Conservation (phyloP, 2,113 vertebrate genomes). For the Narcine bancroftii region DNA sequence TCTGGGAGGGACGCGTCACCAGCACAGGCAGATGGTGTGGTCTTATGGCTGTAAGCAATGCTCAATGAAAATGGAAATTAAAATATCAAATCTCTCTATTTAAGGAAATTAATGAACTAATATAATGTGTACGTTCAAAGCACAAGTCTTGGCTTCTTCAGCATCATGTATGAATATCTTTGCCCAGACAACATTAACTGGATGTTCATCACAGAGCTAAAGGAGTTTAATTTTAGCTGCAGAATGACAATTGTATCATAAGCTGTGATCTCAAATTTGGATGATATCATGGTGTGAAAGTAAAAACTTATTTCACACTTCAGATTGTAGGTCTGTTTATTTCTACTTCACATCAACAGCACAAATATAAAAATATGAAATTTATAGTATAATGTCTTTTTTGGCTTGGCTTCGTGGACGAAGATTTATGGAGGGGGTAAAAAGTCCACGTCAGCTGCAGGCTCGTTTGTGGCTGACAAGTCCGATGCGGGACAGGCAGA, state of each 20-base stretch:
- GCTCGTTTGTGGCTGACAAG: no score
- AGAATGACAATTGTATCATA: background rate
- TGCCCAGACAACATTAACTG: background rate
- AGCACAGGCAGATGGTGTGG: no score
- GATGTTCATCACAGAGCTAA: background rate
- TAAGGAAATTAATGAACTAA: background rate
- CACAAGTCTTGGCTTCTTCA: background rate
- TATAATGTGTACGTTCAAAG: background rate
- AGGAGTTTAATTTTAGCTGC: background rate
- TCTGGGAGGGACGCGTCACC: no score
- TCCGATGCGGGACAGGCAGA: no score
- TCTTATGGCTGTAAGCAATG: no score
- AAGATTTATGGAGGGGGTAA: no score
- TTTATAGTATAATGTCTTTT: background rate
- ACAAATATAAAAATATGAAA: constrained; percentile 8
- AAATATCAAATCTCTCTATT: background rate
- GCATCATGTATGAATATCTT: background rate
- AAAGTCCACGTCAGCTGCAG: no score
- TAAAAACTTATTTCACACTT: constrained; percentile 14
- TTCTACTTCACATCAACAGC: background rate
- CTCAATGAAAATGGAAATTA: background rate
- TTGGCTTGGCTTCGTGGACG: no score
- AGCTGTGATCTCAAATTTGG: constrained; percentile 33
- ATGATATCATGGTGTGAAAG: constrained; percentile 27
- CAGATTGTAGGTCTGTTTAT: background rate